These are phyloP conservation scores for Pissodes strobi DNA, from an alignment of 1,140 invertebrate genomes.

Conservation along the genomic window DNA sequence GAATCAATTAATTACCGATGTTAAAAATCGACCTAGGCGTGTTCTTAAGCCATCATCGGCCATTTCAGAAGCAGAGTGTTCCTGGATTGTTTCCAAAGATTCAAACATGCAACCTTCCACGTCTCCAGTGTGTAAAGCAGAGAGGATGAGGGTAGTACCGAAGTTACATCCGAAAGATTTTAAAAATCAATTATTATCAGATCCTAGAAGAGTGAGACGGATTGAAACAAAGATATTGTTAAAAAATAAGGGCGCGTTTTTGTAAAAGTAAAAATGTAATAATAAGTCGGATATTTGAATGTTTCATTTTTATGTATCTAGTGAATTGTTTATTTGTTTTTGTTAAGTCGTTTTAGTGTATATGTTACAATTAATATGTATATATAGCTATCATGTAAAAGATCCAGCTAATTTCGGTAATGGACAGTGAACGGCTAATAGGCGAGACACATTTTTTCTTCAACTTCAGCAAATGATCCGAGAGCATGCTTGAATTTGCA, in stretches of 20 bases:
- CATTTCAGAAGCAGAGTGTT: background rate
- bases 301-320: too few species aligned
- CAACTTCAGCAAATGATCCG: too few species aligned
- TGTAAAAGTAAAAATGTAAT: too few species aligned
- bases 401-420: too few species aligned
- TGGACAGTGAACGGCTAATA: too few species aligned
- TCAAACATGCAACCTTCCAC: conserved; percentile 35
- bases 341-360: too few species aligned
- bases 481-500: too few species aligned
- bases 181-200: conserved; percentile 43
- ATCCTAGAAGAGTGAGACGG: conserved; percentile 35
- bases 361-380: too few species aligned
- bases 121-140: background rate
- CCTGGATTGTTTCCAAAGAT: conserved; percentile 18
- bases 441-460: too few species aligned
- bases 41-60: conserved; percentile 18
- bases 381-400: too few species aligned
- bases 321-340: too few species aligned
- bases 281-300: too few species aligned
- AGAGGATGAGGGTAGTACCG: conserved; percentile 12
- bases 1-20: conserved; percentile 34
- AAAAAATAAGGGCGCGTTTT: conserved; percentile 33
- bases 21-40: conserved; percentile 38
- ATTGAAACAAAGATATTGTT: conserved; percentile 35
- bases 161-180: conserved; percentile 44